Evolutionary conservation across 2,888 invertebrate genomes (phyloP).

Genomic region (Drosophila atripex): DNA sequence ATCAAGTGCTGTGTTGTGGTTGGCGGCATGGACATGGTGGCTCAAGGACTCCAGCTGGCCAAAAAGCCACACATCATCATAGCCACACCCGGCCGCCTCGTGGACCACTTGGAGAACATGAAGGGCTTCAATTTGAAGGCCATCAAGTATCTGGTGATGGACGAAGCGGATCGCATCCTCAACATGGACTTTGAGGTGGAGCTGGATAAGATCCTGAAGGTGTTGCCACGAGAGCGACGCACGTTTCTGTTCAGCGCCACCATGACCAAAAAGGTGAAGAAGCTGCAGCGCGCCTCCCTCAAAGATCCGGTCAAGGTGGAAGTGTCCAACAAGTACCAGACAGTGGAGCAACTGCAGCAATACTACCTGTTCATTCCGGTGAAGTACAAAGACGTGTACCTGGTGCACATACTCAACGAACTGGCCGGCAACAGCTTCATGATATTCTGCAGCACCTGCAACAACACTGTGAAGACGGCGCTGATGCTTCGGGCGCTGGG

Average conservation of each 20-base stretch:
- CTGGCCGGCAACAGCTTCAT: conserved; percentile 97
- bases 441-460: conserved; percentile 98
- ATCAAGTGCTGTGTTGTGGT: conserved; percentile 98
- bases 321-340: conserved; percentile 98
- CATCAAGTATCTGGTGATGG: conserved; percentile 97
- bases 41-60: conserved; percentile 94
- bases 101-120: conserved; percentile 98
- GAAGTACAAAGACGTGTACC: conserved; percentile 98
- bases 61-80: conserved; percentile 99
- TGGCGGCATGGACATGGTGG: conserved; percentile 99
- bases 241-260: conserved; percentile 99
- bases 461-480: conserved; percentile 94
- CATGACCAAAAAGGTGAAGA: conserved; percentile 99
- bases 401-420: conserved; percentile 97
- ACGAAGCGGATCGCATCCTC: conserved; percentile 99
- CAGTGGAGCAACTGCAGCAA: conserved; percentile 98
- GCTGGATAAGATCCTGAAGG: conserved; percentile 96
- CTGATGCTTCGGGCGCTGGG: conserved; percentile 95
- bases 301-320: conserved; percentile 98
- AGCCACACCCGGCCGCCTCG: conserved; percentile 97
- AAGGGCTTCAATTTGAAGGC: conserved; percentile 97
- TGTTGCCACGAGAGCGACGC: conserved; percentile 93
- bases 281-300: conserved; percentile 97
- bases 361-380: conserved; percentile 97
- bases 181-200: conserved; percentile 99